Conservation (phyloP, 2,797 vertebrate species). For the Synaphobranchus kaupii region DNA sequence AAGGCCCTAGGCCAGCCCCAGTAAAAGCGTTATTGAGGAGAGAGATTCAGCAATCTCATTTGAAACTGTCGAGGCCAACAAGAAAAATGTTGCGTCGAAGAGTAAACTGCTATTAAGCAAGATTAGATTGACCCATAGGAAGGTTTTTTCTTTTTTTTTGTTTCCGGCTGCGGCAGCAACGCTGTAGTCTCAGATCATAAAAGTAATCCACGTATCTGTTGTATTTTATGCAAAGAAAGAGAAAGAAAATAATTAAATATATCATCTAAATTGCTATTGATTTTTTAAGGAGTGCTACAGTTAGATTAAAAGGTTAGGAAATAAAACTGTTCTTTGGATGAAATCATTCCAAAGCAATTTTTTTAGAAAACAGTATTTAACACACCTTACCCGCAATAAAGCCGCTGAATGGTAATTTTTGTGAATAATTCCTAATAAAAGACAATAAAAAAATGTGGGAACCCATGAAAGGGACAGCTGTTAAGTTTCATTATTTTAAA, state of each 20-base stretch:
- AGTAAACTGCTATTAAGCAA: slow-evolving; percentile 66
- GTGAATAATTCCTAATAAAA: not conserved
- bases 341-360: slow-evolving; percentile 69
- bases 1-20: slow-evolving; percentile 49
- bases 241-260: slow-evolving; percentile 61
- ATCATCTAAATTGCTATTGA: slow-evolving; percentile 71
- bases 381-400: slow-evolving; percentile 41
- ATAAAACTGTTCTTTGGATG: slow-evolving; percentile 65
- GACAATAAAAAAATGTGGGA: not conserved
- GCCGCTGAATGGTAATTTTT: not conserved
- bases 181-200: slow-evolving; percentile 36
- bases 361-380: slow-evolving; percentile 41
- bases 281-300: slow-evolving; percentile 63
- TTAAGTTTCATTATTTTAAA: not conserved
- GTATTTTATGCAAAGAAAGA: slow-evolving; percentile 1
- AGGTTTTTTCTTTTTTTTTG: slow-evolving; percentile 45
- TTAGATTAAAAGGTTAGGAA: slow-evolving; percentile 75
- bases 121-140: slow-evolving; percentile 68
- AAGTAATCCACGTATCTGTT: slow-evolving; percentile 8
- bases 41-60: slow-evolving; percentile 59
- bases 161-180: slow-evolving; percentile 48
- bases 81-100: slow-evolving; percentile 62
- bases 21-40: slow-evolving; percentile 57
- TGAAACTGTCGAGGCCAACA: slow-evolving; percentile 58
- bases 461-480: not conserved